phyloP scores from a whole-genome alignment of 1,140 invertebrate genomes.

The Dendroctonus ponderosae region DNA sequence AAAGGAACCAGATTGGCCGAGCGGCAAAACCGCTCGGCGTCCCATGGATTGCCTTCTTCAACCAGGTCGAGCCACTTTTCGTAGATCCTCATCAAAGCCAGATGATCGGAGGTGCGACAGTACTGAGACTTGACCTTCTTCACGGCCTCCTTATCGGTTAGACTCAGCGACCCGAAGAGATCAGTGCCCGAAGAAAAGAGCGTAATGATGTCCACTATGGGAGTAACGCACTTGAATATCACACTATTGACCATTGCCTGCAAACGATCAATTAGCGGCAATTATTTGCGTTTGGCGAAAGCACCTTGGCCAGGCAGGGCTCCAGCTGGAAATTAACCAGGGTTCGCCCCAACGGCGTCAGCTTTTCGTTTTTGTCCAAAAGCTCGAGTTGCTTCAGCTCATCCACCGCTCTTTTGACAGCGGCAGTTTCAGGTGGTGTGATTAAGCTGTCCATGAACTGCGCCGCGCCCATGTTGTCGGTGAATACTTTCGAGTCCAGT shows the following conservation, averaged over 20 bases:
- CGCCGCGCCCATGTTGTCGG: slow-evolving; percentile 49
- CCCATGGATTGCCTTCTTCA: slow-evolving; percentile 31
- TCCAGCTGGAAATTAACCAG: slow-evolving; percentile 55
- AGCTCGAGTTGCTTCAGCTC: slow-evolving; percentile 55
- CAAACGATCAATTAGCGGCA: background rate
- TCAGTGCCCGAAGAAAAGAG: slow-evolving; percentile 44
- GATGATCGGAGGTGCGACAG: slow-evolving; percentile 44
- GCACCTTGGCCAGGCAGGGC: slow-evolving; percentile 58
- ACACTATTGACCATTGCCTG: slow-evolving; percentile 55
- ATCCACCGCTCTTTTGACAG: slow-evolving; percentile 51
- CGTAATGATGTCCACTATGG: slow-evolving; percentile 49
- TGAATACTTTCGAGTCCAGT: slow-evolving; percentile 58
- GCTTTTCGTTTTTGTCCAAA: slow-evolving; percentile 57
- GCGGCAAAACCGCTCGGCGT: slow-evolving; percentile 38
- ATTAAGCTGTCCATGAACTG: slow-evolving; percentile 55
- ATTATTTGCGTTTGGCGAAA: background rate
- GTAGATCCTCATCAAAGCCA: slow-evolving; percentile 45
- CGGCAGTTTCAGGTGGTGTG: slow-evolving; percentile 51
- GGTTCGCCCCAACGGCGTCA: slow-evolving; percentile 58
- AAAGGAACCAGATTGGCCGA: slow-evolving; percentile 39
- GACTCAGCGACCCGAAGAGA: slow-evolving; percentile 39
- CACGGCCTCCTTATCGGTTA: slow-evolving; percentile 39
- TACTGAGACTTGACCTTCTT: slow-evolving; percentile 39
- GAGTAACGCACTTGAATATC: slow-evolving; percentile 56
- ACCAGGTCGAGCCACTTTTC: slow-evolving; percentile 45